Conservation (phyloP, 2,888 invertebrate genomes). For the Sthenelais limicola region DNA sequence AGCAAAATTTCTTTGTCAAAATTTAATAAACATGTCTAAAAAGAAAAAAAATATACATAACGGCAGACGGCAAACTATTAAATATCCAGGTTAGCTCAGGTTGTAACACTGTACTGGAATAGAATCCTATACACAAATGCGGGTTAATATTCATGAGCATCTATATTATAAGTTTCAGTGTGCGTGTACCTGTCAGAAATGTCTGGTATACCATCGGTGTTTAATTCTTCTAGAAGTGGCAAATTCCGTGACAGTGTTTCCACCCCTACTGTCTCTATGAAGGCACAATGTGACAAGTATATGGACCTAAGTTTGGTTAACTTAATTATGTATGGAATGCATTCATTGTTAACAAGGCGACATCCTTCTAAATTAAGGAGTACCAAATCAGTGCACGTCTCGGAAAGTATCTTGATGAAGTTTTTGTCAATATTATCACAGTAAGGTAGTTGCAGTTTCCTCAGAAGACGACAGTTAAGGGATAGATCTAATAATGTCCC, state of each 20-base stretch:
- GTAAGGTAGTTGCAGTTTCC: conserved; percentile 9
- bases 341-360: conserved; percentile 7
- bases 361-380: conserved; percentile 22
- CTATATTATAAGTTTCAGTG: too few species aligned
- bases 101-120: too few species aligned
- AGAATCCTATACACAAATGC: too few species aligned
- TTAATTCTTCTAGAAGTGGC: background rate
- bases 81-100: too few species aligned
- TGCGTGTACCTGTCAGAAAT: conserved; percentile 16
- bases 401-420: background rate
- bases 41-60: too few species aligned
- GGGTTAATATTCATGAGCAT: too few species aligned
- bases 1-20: too few species aligned
- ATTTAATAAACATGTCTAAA: too few species aligned
- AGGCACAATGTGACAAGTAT: conserved; percentile 12
- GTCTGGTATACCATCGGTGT: conserved; percentile 24
- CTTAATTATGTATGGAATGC: conserved; percentile 11
- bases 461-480: conserved; percentile 1
- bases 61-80: too few species aligned
- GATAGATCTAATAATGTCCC: background rate
- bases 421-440: conserved; percentile 30
- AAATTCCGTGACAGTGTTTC: conserved; percentile 12
- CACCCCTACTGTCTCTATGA: background rate
- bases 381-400: background rate
- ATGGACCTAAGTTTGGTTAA: background rate